Percentiles rank a stretch among this genome's conserved stretches.
Evolutionary conservation across 2,113 vertebrate genomes (phyloP).

Genomic region (Kryptolebias marmoratus): DNA sequence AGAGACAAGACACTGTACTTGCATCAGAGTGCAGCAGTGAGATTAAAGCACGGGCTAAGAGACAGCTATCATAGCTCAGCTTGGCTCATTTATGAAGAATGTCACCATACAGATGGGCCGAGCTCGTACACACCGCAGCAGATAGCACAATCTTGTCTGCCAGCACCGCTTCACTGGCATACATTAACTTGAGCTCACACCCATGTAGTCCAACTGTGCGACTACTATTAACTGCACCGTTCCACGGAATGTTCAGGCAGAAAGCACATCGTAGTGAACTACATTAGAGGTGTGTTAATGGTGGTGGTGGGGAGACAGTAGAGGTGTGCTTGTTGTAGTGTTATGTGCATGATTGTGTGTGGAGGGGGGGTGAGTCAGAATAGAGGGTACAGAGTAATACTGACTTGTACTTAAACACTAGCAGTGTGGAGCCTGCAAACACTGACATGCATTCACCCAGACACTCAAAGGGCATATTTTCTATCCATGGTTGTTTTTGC

Average conservation of each 20-base stretch:
- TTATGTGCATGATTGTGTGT: background rate
- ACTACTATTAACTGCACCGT: slow-evolving; percentile 62
- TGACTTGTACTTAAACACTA: slow-evolving; percentile 47
- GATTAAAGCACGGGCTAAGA: slow-evolving; percentile 44
- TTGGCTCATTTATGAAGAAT: slow-evolving; percentile 67
- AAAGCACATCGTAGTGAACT: slow-evolving; percentile 65
- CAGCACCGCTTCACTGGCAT: slow-evolving; percentile 69
- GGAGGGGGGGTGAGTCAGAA: slow-evolving; percentile 19
- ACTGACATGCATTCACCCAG: slow-evolving; percentile 26
- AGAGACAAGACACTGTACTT: slow-evolving; percentile 28
- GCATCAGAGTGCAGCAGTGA: slow-evolving; percentile 35
- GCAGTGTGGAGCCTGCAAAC: slow-evolving; percentile 20
- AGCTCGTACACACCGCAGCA: slow-evolving; percentile 45
- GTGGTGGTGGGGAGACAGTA: slow-evolving; percentile 13
- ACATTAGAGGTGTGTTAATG: slow-evolving; percentile 72
- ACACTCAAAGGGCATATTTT: background rate
- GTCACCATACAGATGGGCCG: slow-evolving; percentile 63
- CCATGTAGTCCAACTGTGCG: slow-evolving; percentile 62
- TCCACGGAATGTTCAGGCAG: slow-evolving; percentile 53
- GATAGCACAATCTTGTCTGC: slow-evolving; percentile 66
- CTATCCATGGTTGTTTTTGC: background rate
- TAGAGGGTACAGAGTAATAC: slow-evolving; percentile 35
- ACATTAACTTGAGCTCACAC: slow-evolving; percentile 71
- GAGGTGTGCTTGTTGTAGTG: background rate
- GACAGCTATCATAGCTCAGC: slow-evolving; percentile 64